Conservation (phyloP, 2,888 invertebrate genomes). For the Mythimna lalbum region DNA sequence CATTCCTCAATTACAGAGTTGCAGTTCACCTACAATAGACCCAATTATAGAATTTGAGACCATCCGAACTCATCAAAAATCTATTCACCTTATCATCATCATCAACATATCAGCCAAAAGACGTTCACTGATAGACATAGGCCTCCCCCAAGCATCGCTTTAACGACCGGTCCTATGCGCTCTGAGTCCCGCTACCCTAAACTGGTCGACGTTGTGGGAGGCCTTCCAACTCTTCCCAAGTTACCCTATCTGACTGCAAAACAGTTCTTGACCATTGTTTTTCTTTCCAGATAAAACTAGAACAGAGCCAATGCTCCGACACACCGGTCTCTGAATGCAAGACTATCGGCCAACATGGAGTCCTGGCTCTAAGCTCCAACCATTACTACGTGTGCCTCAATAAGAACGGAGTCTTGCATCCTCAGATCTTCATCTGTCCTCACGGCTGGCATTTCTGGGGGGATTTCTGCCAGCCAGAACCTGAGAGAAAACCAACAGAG, state of each 20-base stretch:
- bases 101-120: no score
- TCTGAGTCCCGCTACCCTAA: no score
- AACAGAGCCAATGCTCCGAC: constrained; percentile 79
- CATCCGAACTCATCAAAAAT: background rate
- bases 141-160: no score
- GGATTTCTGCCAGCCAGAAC: constrained; percentile 80
- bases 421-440: constrained; percentile 86
- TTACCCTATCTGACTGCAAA: background rate
- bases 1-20: no score
- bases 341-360: constrained; percentile 79
- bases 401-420: constrained; percentile 73
- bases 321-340: constrained; percentile 79
- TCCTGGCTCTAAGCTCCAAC: constrained; percentile 76
- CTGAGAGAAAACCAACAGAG: constrained; percentile 46
- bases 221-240: no score
- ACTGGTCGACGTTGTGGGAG: no score
- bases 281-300: constrained; percentile 75
- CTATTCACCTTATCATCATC: background rate
- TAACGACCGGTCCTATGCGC: no score
- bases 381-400: constrained; percentile 85
- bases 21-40: no score
- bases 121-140: no score
- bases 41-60: background rate
- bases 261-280: background rate
- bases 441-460: constrained; percentile 85